A percentile compares a stretch with the other conserved stretches of the same genome.
phyloP scores from a whole-genome alignment of 2,113 vertebrate species.

The Nesoenas mayeri region DNA sequence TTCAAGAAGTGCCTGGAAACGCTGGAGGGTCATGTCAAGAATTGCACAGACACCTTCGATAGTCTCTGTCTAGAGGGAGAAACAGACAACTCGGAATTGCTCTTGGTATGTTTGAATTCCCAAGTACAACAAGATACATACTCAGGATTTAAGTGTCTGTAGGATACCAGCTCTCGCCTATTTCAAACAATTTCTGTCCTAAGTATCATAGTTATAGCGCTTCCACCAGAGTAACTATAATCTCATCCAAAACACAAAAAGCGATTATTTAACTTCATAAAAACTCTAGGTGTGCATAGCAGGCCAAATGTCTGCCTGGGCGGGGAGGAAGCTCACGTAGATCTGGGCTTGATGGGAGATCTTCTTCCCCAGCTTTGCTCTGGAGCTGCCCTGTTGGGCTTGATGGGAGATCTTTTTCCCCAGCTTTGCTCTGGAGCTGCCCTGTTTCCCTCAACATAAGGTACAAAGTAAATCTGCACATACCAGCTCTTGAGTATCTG shows the following conservation, averaged over 20 bases:
- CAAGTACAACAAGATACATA: not conserved
- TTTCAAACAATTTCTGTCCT: not conserved
- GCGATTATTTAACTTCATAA: not conserved
- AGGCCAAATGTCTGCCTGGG: not conserved
- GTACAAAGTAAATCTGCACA: not conserved
- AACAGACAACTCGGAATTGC: slow-evolving; percentile 53
- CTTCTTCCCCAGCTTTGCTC: not conserved
- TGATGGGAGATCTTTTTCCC: not conserved
- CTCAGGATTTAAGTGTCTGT: not conserved
- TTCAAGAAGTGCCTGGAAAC: slow-evolving; percentile 73
- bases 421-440: not conserved
- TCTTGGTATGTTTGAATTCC: slow-evolving; percentile 55
- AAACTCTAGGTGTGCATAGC: not conserved
- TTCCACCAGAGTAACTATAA: not conserved
- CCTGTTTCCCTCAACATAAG: not conserved
- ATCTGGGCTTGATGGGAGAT: not conserved
- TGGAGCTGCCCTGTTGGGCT: too few species aligned
- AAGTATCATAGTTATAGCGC: not conserved
- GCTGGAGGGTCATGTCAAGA: slow-evolving; percentile 77
- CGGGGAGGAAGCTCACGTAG: not conserved
- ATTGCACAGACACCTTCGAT: slow-evolving; percentile 74
- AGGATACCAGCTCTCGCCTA: not conserved
- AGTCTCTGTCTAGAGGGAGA: slow-evolving; percentile 39
- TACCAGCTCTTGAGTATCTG: not conserved
- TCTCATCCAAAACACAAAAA: not conserved